Evolutionary conservation across 2,888 invertebrate genomes (phyloP), one percentile per base, ranked within the genome.

Genomic region (Orthosia incerta): DNA sequence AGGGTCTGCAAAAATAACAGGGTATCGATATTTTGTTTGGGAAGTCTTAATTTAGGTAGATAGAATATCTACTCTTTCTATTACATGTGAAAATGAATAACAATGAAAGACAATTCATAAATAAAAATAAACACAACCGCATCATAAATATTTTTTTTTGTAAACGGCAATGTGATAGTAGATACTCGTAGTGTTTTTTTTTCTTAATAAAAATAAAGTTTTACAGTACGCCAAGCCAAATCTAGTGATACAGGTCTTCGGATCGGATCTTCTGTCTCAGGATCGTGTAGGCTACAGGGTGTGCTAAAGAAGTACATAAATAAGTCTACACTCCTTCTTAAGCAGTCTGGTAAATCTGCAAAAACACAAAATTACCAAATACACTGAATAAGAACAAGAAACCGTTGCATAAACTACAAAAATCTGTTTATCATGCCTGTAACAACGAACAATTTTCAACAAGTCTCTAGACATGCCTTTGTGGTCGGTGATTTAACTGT

Each of bases 1-100:
- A 94, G 80, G n/a, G 93, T 86, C 71, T 51, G 89, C 91, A 94
- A 80, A 90, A 61, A 60, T 16, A 46, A 16, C 12, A 51, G n/a
- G 51, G 2, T n/a, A 18, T 7, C 16, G 16, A 23, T n/a, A n/a
- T n/a, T 59, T 31, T 39, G 16, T 23, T 72, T 48, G n/a, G 5
- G 16, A 31, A 12, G 51, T 39, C 39, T 39, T 1, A 39, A 39
- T 39, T 39, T 39, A 39, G 39, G 39, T 39, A 39, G 39, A 39
- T 39, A 39, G 9, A 39, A 39, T 39, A 39, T 39, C 9, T 39
- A 39, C 1, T 9, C 39, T 39, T 39, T 39, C 39, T 1, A 39
- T 39, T 1, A 39, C 1, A 9, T 39, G 39, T 39, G 39, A 39
- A 7, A 9, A 39, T 39, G 9, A 1, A 39, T 1, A 39, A 1